Evolutionary conservation across 2,113 vertebrate species (phyloP).

Genomic region (Saguinus midas): DNA sequence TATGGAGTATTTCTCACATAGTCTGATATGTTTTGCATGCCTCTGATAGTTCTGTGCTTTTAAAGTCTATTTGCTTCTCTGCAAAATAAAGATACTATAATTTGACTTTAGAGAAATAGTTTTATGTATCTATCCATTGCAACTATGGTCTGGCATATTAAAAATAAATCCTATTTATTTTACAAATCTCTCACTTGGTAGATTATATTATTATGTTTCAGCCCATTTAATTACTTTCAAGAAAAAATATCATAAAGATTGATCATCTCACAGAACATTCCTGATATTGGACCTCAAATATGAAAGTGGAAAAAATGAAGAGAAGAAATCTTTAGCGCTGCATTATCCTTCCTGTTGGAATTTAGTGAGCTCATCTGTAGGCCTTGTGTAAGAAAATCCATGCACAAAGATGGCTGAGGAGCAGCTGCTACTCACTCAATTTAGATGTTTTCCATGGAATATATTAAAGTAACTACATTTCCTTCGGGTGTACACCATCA

Average conservation of each 20-base stretch:
- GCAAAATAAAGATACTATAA: conserved; percentile 9
- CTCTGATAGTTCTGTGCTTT: background rate
- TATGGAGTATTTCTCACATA: background rate
- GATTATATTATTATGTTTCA: background rate
- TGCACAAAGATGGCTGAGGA: background rate
- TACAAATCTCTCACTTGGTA: background rate
- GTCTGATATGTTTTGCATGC: background rate
- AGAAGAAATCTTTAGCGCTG: background rate
- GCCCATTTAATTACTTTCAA: background rate
- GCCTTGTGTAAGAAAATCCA: background rate
- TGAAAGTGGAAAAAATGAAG: background rate
- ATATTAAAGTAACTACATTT: background rate
- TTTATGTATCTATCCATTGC: background rate
- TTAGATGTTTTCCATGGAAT: background rate
- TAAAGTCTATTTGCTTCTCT: background rate
- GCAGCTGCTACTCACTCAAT: background rate
- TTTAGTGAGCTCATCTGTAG: background rate
- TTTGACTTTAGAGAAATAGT: background rate
- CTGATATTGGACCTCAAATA: background rate
- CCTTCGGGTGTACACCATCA: background rate
- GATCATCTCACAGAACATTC: background rate
- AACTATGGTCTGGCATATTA: background rate
- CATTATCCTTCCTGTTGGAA: background rate
- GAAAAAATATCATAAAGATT: background rate
- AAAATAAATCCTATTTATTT: background rate